These are phyloP conservation scores for Campoplex capitator DNA, from an alignment of 2,888 invertebrate species.

Conservation along the genomic window DNA sequence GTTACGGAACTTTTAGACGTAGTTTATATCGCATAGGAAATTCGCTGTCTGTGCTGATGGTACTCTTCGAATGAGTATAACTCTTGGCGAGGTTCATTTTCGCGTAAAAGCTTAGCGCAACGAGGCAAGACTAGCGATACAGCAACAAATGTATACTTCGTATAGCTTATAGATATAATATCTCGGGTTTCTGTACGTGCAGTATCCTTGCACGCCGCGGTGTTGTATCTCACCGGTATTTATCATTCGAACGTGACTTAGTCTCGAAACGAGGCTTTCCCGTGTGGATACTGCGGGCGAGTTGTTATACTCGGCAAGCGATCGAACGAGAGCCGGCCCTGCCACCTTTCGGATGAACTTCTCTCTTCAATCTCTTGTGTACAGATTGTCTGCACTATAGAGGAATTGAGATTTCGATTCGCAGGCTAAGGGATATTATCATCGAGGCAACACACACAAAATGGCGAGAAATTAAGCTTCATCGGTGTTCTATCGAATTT, in stretches of 20 bases:
- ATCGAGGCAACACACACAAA: background rate
- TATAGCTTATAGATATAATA: slow-evolving; percentile 15
- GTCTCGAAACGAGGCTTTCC: slow-evolving; percentile 69
- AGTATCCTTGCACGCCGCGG: slow-evolving; percentile 49
- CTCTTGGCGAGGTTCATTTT: slow-evolving; percentile 50
- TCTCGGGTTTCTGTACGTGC: slow-evolving; percentile 47
- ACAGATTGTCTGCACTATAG: slow-evolving; percentile 7
- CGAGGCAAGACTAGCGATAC: slow-evolving; percentile 52
- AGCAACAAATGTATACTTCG: slow-evolving; percentile 32
- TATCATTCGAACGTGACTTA: slow-evolving; percentile 78
- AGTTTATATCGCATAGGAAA: slow-evolving; percentile 27
- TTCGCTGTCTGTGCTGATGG: slow-evolving; percentile 27
- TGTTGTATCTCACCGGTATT: slow-evolving; percentile 73
- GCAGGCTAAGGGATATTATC: background rate
- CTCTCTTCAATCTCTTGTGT: slow-evolving; percentile 35
- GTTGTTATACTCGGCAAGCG: slow-evolving; percentile 46
- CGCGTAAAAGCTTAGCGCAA: slow-evolving; percentile 51
- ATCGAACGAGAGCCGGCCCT: slow-evolving; percentile 43
- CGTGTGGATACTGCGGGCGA: slow-evolving; percentile 53
- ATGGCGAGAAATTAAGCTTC: background rate
- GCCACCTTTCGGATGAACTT: slow-evolving; percentile 40
- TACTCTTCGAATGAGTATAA: slow-evolving; percentile 37
- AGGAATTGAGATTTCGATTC: slow-evolving; percentile 19
- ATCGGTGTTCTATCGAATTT: background rate
- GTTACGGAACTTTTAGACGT: background rate